Conservation (phyloP, 2,888 invertebrate species). For the Acanthopleura granulata region DNA sequence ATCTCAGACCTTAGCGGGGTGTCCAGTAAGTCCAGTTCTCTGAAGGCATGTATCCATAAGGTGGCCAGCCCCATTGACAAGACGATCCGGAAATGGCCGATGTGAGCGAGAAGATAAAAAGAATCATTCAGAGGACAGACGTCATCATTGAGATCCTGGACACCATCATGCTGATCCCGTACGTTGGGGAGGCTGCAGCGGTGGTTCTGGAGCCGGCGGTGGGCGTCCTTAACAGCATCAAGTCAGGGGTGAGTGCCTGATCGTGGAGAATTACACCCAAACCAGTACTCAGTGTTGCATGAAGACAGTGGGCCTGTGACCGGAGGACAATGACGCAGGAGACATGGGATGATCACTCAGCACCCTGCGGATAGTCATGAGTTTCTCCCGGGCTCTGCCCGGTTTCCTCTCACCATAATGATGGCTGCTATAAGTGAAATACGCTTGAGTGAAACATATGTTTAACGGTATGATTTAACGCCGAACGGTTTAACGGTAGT, state of each 20-base stretch:
- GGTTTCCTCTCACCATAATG: too few relatives aligned
- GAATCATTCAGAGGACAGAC: background rate
- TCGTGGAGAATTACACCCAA: too few relatives aligned
- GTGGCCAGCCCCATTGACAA: slow-evolving; percentile 3
- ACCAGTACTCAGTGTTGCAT: too few relatives aligned
- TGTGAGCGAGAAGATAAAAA: background rate
- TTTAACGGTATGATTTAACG: too few relatives aligned
- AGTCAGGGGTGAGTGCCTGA: background rate
- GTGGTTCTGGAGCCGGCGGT: background rate
- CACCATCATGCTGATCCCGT: background rate
- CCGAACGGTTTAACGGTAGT: too few relatives aligned
- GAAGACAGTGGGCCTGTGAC: too few relatives aligned
- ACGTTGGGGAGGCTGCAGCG: background rate
- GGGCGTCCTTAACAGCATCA: background rate
- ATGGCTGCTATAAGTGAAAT: too few relatives aligned
- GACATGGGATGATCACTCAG: too few relatives aligned
- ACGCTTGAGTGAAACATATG: too few relatives aligned
- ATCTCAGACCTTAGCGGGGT: background rate
- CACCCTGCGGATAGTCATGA: too few relatives aligned
- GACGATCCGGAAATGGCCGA: background rate
- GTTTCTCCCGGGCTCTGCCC: too few relatives aligned
- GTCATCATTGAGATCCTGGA: background rate
- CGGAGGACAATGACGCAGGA: too few relatives aligned
- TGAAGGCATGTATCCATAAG: background rate
- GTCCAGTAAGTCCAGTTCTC: background rate